Evolutionary conservation across 2,113 vertebrate genomes (phyloP).

Genomic region (Platichthys flesus): DNA sequence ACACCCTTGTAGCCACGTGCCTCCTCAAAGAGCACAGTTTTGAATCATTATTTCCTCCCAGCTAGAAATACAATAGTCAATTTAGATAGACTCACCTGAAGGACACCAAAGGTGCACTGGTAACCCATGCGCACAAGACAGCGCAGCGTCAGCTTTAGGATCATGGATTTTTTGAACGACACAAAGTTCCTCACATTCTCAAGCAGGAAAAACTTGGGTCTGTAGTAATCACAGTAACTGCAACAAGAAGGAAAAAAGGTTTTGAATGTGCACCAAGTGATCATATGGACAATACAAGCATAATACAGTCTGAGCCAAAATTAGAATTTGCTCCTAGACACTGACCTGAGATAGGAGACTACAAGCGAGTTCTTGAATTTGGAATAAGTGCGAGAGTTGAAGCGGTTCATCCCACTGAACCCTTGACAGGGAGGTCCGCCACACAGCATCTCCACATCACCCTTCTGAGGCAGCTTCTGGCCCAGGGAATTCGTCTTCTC

Average conservation of each 20-base stretch:
- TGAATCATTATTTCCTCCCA: neutral
- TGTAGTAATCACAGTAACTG: slow-evolving; percentile 98
- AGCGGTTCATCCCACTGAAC: slow-evolving; percentile 98
- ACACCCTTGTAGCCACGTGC: too few relatives aligned
- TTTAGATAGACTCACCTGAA: slow-evolving; percentile 85
- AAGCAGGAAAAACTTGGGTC: slow-evolving; percentile 93
- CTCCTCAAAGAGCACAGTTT: neutral
- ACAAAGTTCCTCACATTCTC: slow-evolving; percentile 97
- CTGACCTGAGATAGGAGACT: slow-evolving; percentile 95
- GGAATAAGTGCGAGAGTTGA: slow-evolving; percentile 97
- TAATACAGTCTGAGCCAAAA: fast-evolving
- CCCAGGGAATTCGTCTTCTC: slow-evolving; percentile 90
- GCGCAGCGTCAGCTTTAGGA: slow-evolving; percentile 94
- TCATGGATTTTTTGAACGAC: slow-evolving; percentile 97
- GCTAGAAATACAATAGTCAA: neutral
- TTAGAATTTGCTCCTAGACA: neutral
- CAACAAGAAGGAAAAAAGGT: neutral
- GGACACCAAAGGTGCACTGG: slow-evolving; percentile 95
- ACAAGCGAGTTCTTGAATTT: slow-evolving; percentile 98
- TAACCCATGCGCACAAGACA: slow-evolving; percentile 97
- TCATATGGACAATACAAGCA: too few relatives aligned
- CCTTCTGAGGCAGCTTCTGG: slow-evolving; percentile 94
- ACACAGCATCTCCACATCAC: slow-evolving; percentile 95
- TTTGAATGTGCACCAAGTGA: neutral
- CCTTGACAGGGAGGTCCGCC: slow-evolving; percentile 97